Evolutionary conservation across 2,113 vertebrate genomes (phyloP).

Genomic region (Atrichornis clamosus): DNA sequence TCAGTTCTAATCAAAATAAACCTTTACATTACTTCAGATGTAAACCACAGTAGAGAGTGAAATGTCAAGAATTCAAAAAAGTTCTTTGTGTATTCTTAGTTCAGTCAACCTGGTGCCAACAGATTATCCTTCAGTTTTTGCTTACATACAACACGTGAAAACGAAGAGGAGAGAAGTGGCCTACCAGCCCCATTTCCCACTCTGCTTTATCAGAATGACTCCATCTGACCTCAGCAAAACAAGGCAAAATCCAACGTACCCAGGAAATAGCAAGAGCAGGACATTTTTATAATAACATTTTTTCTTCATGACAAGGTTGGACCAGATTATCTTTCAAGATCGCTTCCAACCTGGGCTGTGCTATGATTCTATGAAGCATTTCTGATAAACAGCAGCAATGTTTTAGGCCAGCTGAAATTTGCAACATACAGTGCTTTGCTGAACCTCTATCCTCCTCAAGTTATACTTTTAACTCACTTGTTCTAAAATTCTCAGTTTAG

Average conservation of each 20-base stretch:
- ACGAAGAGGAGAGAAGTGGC: not conserved
- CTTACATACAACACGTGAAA: not conserved
- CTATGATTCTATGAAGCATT: not conserved
- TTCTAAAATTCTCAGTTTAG: not conserved
- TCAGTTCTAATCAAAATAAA: slow-evolving; percentile 45
- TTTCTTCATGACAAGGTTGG: not conserved
- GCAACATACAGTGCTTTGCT: not conserved
- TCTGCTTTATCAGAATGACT: not conserved
- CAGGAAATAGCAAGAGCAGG: not conserved
- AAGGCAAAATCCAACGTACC: not conserved
- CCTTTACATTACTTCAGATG: not conserved
- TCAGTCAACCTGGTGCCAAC: not conserved
- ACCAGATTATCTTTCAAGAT: not conserved
- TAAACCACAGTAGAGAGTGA: not conserved
- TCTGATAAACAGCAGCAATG: not conserved
- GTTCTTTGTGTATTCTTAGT: not conserved
- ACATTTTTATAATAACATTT: not conserved
- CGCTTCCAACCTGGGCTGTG: not conserved
- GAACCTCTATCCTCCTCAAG: not conserved
- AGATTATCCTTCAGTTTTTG: not conserved
- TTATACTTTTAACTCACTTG: not conserved
- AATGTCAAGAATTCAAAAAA: not conserved
- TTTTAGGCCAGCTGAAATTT: not conserved
- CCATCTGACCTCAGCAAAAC: not conserved
- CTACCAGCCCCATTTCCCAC: not conserved